Evolutionary conservation across 2,888 invertebrate species (phyloP), one percentile per base, ranked within the genome.

Genomic region (Pollenia angustigena): DNA sequence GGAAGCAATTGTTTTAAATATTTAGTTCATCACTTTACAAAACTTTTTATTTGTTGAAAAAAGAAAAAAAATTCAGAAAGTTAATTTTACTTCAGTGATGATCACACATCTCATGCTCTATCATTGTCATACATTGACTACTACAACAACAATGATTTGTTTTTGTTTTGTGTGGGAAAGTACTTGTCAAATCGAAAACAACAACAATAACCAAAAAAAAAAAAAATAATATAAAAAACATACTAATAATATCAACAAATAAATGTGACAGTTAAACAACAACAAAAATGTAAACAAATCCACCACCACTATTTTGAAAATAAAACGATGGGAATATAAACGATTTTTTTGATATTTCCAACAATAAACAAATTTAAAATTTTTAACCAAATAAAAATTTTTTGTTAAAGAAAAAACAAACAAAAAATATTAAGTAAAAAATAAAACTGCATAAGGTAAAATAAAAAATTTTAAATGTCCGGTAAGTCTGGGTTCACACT

Each of bases 1-100:
- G 91, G 91, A 91, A 91, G 56, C 66, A 72, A 48, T 66, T 81
- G 54, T 72, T 74, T 48, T 48, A 42, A 52, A 32, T 56, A 40
- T 44, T 54, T 54, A 18, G 18, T 72, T 81, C 54, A 74, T 56
- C 48, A 66, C 66, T 23, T 52, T 58, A 40, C 40, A 58, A 68
- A 58, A 40, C 40, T 16, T 62, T 14, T 50, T 58, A 0, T 50
- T 18, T 44, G 60, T 10, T 48, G 11, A 60, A 32, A 32, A 4
- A 40, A 64, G 50, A 62, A n/a, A n/a, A n/a, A n/a, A n/a, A n/a
- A n/a, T n/a, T 23, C 18, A 52, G 40, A 18, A 71, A 69, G 44
- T 71, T 16, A 40, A 76, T 76, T 9, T 23, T 9, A 40, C 6
- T 14, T 18, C 23, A 40, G 42, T 58, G 68, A 79, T 68, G 58